These are phyloP conservation scores for Drosophila parthenogenetica DNA, from an alignment of 2,888 invertebrate species.

Conservation along the genomic window DNA sequence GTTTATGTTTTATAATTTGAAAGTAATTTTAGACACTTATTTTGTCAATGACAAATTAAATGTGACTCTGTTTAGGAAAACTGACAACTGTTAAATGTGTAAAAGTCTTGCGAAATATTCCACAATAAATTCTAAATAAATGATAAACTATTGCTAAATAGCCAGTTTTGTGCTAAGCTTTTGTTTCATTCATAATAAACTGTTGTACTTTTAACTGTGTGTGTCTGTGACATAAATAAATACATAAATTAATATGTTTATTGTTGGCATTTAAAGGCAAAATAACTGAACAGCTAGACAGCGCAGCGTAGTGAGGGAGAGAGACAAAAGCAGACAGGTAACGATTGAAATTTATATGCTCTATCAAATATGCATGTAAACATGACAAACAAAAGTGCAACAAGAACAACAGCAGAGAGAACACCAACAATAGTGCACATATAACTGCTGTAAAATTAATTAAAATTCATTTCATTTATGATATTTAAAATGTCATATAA, in stretches of 20 bases:
- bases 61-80: slow-evolving; percentile 1
- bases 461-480: slow-evolving; percentile 79
- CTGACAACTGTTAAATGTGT: slow-evolving; percentile 18
- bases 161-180: slow-evolving; percentile 9
- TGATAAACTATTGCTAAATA: slow-evolving; percentile 13
- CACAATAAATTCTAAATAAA: slow-evolving; percentile 41
- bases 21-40: neutral
- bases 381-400: slow-evolving; percentile 64
- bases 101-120: slow-evolving; percentile 14
- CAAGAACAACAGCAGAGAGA: neutral
- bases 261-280: slow-evolving; percentile 52
- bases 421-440: slow-evolving; percentile 14
- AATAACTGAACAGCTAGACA: slow-evolving; percentile 10
- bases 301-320: neutral
- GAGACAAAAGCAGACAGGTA: neutral
- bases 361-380: slow-evolving; percentile 78
- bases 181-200: slow-evolving; percentile 8
- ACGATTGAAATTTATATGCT: slow-evolving; percentile 71
- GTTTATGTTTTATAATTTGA: neutral
- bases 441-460: slow-evolving; percentile 69
- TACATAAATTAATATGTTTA: slow-evolving; percentile 48
- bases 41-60: slow-evolving; percentile 13
- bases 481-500: slow-evolving; percentile 64
- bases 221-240: slow-evolving; percentile 49
- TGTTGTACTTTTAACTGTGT: slow-evolving; percentile 1